Conservation (phyloP, 64 coral and sea anemone genomes). For the Anthopleura sola region DNA sequence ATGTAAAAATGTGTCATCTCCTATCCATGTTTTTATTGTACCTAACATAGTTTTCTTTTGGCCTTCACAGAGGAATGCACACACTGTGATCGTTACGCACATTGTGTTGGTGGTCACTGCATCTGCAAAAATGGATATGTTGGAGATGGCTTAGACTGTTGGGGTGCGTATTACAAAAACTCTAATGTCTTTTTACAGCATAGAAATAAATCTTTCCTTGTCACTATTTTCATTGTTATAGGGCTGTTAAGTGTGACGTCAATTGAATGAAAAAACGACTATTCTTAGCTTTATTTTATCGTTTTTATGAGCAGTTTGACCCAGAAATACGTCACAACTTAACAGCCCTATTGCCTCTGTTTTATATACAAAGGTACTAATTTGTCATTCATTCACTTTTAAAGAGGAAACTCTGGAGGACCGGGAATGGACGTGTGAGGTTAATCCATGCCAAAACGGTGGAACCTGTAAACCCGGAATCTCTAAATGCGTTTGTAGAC, state of each 20-base stretch:
- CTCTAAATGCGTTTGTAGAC: conserved; percentile 84
- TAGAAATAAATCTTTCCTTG: no score
- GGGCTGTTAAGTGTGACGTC: no score
- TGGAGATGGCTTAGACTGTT: conserved; percentile 87
- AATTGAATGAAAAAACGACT: no score
- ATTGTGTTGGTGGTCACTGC: conserved; percentile 90
- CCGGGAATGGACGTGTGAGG: conserved; percentile 64
- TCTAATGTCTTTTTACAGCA: not conserved
- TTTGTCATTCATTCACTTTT: not conserved
- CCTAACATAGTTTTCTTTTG: not conserved
- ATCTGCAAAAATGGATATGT: conserved; percentile 87
- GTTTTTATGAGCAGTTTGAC: no score
- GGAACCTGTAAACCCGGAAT: conserved; percentile 91
- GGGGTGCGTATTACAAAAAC: conserved; percentile 57
- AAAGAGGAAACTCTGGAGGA: conserved; percentile 67
- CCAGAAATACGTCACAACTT: no score
- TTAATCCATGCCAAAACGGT: conserved; percentile 88
- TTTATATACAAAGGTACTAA: not conserved
- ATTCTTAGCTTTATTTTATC: no score
- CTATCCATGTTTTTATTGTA: not conserved
- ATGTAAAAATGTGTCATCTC: not conserved
- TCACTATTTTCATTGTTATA: no score
- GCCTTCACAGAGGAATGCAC: conserved; percentile 74
- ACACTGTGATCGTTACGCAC: conserved; percentile 79
- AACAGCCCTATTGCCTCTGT: no score